Evolutionary conservation across 2,113 vertebrate genomes (phyloP), one percentile per base, ranked within the genome.

Genomic region (Trogon melanurus): DNA sequence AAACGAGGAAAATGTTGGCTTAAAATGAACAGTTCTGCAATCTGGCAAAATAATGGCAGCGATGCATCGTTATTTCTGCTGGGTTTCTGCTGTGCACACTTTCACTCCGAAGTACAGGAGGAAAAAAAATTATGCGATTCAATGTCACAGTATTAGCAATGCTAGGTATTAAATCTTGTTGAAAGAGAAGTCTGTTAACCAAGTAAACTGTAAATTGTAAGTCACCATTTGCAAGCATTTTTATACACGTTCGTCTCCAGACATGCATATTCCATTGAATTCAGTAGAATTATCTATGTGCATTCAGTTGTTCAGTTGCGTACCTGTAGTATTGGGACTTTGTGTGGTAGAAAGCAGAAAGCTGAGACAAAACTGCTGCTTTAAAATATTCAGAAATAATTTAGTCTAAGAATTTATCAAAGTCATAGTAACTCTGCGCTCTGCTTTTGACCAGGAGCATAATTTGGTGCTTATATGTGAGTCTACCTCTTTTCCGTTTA

Each of bases 121-220:
- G 25, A 5, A 69, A 87, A 91, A 81, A 88, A 53, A 47, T 2
- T 2, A 45, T 13, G 11, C 72, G 74, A 72, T 69, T 97, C 93
- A 61, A 82, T 94, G 38, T 79, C 61, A 54, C 27, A 66, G 36
- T 54, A 38, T 87, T 75, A 89, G 10, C 65, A 81, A 69, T 15
- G 20, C 6, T 81, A 29, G 82, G 16, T 89, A 96, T 92, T 94
- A 92, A 86, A 86, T 84, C 60, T 69, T 88, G 73, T 87, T 95
- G 95, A 96, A 93, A 94, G 92, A 53, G 53, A 72, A 80, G 41
- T 81, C 88, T 72, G 57, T 91, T 74, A 79, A 34, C 25, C 76
- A 69, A 86, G 38, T 32, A 45, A 73, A 89, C 38, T 56, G 21
- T 58, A 64, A 71, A 75, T 48, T 13, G 14, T 57, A 86, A 93